These are phyloP conservation scores for Hoplostethus mediterraneus DNA, from an alignment of 2,797 vertebrate genomes.

Conservation along the genomic window DNA sequence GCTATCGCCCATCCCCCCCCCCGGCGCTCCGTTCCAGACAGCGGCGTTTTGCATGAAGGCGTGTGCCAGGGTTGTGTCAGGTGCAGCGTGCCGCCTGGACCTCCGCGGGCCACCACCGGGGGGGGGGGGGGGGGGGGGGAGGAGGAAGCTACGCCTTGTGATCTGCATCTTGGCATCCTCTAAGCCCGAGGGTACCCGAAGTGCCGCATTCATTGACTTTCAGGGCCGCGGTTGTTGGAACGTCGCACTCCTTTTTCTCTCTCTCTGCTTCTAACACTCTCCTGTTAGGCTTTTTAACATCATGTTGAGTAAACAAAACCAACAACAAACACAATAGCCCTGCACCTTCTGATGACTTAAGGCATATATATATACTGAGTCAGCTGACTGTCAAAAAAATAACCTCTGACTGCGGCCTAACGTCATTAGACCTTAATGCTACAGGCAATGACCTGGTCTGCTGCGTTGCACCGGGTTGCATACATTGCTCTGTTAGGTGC, in stretches of 20 bases:
- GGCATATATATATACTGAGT: slow-evolving; percentile 23
- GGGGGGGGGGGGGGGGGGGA: too few species aligned
- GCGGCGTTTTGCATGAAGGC: slow-evolving; percentile 34
- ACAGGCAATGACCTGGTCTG: slow-evolving; percentile 24
- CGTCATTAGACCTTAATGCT: slow-evolving; percentile 32
- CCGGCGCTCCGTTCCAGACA: background rate
- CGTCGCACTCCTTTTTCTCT: slow-evolving; percentile 24
- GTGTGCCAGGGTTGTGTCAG: slow-evolving; percentile 24
- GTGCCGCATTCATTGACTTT: slow-evolving; percentile 56
- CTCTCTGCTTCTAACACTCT: slow-evolving; percentile 13
- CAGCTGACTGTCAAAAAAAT: slow-evolving; percentile 31
- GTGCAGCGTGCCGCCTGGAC: slow-evolving; percentile 54
- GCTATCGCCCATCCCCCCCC: background rate
- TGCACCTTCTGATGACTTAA: slow-evolving; percentile 32
- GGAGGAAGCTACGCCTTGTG: slow-evolving; percentile 22
- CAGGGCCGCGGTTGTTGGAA: slow-evolving; percentile 7
- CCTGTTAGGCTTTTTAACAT: slow-evolving; percentile 28
- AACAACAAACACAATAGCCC: slow-evolving; percentile 14
- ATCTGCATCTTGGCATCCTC: slow-evolving; percentile 29
- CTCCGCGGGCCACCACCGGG: slow-evolving; percentile 39
- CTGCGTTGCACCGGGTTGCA: slow-evolving; percentile 24
- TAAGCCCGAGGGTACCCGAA: slow-evolving; percentile 25
- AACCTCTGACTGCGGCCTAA: slow-evolving; percentile 22
- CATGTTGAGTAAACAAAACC: slow-evolving; percentile 41
- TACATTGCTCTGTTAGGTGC: slow-evolving; percentile 35